phyloP scores from a whole-genome alignment of 2,797 vertebrate species.

The Glossophaga mutica region DNA sequence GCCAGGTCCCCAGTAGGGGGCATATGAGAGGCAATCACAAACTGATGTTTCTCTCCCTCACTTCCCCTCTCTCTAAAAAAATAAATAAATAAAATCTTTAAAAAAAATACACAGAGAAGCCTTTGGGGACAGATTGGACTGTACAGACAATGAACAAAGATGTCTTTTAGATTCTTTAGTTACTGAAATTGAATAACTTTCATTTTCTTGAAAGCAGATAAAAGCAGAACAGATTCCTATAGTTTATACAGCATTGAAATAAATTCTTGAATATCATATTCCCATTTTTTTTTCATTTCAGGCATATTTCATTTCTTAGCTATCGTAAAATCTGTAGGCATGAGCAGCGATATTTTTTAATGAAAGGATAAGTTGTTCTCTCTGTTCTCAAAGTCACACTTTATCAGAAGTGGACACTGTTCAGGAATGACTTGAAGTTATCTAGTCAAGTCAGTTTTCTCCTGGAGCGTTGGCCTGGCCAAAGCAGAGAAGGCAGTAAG shows the following conservation, averaged over 20 bases:
- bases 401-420: neutral
- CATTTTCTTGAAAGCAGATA: constrained; percentile 62
- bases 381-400: neutral
- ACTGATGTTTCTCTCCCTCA: too few relatives aligned
- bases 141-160: constrained; percentile 57
- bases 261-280: neutral
- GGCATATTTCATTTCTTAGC: constrained; percentile 14
- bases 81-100: too few relatives aligned
- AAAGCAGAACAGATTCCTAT: constrained; percentile 43
- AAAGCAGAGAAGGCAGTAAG: neutral
- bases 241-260: constrained; percentile 34
- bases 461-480: neutral
- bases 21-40: too few relatives aligned
- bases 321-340: neutral
- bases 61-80: too few relatives aligned
- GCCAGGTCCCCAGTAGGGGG: too few relatives aligned
- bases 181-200: constrained; percentile 42
- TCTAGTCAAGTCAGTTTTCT: neutral
- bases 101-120: neutral
- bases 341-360: neutral
- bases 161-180: constrained; percentile 42
- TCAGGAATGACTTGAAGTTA: neutral
- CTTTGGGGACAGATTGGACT: neutral
- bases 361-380: neutral
- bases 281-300: neutral